phyloP scores from a whole-genome alignment of 2,113 vertebrate species.

The Chamaetylas fuelleborni region DNA sequence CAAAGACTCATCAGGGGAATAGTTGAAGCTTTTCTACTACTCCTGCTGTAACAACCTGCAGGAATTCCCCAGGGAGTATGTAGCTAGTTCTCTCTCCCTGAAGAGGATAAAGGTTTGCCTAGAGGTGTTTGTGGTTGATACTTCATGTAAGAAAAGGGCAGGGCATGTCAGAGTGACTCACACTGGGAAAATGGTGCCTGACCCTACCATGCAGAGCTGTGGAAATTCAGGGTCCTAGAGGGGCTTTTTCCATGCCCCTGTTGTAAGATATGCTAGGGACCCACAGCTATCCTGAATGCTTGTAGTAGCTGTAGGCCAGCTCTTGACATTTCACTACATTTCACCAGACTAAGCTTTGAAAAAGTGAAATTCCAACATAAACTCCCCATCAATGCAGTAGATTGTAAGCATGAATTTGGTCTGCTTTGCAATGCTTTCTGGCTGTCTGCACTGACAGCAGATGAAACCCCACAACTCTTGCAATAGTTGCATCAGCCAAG shows the following conservation, averaged over 20 bases:
- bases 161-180: not conserved
- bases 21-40: not conserved
- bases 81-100: not conserved
- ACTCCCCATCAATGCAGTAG: not conserved
- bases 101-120: not conserved
- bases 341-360: not conserved
- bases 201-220: not conserved
- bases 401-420: not conserved
- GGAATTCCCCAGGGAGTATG: not conserved
- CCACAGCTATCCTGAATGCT: not conserved
- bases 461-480: not conserved
- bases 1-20: not conserved
- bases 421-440: not conserved
- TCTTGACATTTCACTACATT: constrained; percentile 28
- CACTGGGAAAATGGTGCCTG: not conserved
- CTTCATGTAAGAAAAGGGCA: not conserved
- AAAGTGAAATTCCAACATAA: not conserved
- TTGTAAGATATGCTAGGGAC: not conserved
- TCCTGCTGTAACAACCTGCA: not conserved
- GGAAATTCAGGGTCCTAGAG: not conserved
- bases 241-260: not conserved
- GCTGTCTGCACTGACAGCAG: not conserved
- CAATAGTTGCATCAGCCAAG: constrained; percentile 24
- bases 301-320: not conserved
- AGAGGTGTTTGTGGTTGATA: not conserved